These are phyloP conservation scores for Megalurothrips usitatus DNA, from an alignment of 2,888 invertebrate species.

Conservation along the genomic window DNA sequence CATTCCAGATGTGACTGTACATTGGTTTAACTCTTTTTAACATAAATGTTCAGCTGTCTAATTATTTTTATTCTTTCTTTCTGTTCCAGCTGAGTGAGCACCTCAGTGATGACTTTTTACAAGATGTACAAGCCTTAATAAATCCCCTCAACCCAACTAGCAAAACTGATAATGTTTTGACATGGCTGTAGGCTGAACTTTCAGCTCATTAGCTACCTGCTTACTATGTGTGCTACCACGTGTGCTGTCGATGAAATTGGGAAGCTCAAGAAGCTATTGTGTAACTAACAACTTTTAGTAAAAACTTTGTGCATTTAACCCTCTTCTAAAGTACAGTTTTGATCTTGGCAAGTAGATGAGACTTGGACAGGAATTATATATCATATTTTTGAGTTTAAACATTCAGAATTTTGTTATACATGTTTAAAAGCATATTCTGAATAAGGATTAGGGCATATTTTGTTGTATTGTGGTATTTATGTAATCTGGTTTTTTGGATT, in stretches of 20 bases:
- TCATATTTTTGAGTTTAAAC: neutral
- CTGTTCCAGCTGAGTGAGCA: slow-evolving; percentile 12
- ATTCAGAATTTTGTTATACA: no score
- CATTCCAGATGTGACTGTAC: no score
- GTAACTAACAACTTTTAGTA: neutral
- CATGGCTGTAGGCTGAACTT: slow-evolving; percentile 62
- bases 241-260: neutral
- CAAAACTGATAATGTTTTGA: slow-evolving; percentile 80
- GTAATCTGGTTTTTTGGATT: no score
- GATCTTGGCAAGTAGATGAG: neutral
- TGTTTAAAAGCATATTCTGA: no score
- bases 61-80: neutral
- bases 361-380: neutral
- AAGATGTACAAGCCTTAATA: slow-evolving; percentile 81
- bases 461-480: no score
- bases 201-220: neutral
- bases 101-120: slow-evolving; percentile 42
- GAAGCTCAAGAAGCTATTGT: neutral
- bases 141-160: slow-evolving; percentile 68
- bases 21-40: no score
- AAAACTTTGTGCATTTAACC: slow-evolving; percentile 7
- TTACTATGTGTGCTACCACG: neutral
- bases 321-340: neutral
- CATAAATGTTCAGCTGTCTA: no score
- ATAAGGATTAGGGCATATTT: no score